Percentiles rank a stretch among this genome's conserved stretches.
These are phyloP conservation scores for Drosophila borealis DNA, from an alignment of 2,888 invertebrate genomes.

Conservation along the genomic window DNA sequence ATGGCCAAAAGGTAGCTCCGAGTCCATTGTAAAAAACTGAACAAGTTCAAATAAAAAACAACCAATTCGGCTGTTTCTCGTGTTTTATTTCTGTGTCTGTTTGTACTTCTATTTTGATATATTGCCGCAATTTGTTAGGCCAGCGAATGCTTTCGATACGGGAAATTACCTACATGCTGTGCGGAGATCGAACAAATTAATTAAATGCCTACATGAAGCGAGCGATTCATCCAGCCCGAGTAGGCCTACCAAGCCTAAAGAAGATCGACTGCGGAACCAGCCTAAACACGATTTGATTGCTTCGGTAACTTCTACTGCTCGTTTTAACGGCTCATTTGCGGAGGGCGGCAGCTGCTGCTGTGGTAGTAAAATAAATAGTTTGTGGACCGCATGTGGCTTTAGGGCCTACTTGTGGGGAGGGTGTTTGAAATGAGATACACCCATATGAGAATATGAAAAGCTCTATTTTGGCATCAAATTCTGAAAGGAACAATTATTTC, in stretches of 20 bases:
- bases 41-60: slow-evolving; percentile 38
- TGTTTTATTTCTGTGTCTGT: slow-evolving; percentile 9
- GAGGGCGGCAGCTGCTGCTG: slow-evolving; percentile 29
- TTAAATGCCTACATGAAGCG: slow-evolving; percentile 64
- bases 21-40: slow-evolving; percentile 20
- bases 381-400: slow-evolving; percentile 63
- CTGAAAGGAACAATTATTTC: too few species aligned
- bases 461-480: background rate
- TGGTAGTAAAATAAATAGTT: slow-evolving; percentile 64
- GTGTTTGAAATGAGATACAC: slow-evolving; percentile 42
- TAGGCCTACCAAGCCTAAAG: slow-evolving; percentile 32
- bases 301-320: slow-evolving; percentile 48
- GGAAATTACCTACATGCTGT: slow-evolving; percentile 75
- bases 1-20: slow-evolving; percentile 66
- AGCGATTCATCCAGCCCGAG: slow-evolving; percentile 26
- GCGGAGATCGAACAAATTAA: slow-evolving; percentile 75
- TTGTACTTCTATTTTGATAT: slow-evolving; percentile 62
- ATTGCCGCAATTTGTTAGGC: slow-evolving; percentile 72
- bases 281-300: slow-evolving; percentile 60
- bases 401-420: slow-evolving; percentile 22
- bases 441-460: slow-evolving; percentile 1
- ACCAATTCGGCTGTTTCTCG: slow-evolving; percentile 31
- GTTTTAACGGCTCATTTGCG: slow-evolving; percentile 68
- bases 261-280: slow-evolving; percentile 62
- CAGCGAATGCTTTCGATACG: slow-evolving; percentile 68